These are phyloP conservation scores for Datnioides undecimradiatus DNA, from an alignment of 2,113 vertebrate species.

Conservation along the genomic window DNA sequence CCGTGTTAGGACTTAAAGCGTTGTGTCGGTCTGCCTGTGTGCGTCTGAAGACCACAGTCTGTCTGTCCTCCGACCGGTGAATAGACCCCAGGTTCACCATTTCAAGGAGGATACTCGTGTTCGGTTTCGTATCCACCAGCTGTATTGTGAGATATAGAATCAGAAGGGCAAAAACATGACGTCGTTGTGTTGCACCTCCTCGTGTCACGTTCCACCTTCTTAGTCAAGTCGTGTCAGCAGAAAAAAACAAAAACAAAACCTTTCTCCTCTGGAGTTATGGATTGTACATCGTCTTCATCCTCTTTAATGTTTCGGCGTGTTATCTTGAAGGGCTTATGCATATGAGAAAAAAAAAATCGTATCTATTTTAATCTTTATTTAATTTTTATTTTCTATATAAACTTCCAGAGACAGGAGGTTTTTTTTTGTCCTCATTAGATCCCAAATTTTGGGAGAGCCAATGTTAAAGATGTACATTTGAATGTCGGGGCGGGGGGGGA, in stretches of 20 bases:
- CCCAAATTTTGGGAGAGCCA: constrained; percentile 71
- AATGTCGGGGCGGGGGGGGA: constrained; percentile 70
- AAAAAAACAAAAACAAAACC: constrained; percentile 25
- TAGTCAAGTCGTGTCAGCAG: constrained; percentile 45
- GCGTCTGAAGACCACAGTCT: constrained; percentile 1
- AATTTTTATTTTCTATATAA: constrained; percentile 71
- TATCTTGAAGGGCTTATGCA: constrained; percentile 85
- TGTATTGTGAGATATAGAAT: constrained; percentile 61
- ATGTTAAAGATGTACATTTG: constrained; percentile 80
- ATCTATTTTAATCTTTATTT: constrained; percentile 73
- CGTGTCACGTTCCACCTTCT: constrained; percentile 34
- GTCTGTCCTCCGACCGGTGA: background rate
- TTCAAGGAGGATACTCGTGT: constrained; percentile 8
- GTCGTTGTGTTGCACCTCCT: constrained; percentile 45
- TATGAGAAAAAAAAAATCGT: constrained; percentile 59
- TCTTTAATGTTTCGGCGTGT: constrained; percentile 67
- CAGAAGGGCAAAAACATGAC: constrained; percentile 62
- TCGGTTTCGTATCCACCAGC: constrained; percentile 45
- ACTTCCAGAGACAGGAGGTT: constrained; percentile 59
- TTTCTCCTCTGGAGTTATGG: constrained; percentile 60
- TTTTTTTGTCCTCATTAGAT: constrained; percentile 54
- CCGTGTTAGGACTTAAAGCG: background rate
- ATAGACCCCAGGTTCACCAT: background rate
- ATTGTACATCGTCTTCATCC: constrained; percentile 74
- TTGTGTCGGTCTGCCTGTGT: constrained; percentile 1